Evolutionary conservation across 2,797 vertebrate genomes (phyloP), one percentile per base, ranked within the genome.

Genomic region (Pempheris klunzingeri): DNA sequence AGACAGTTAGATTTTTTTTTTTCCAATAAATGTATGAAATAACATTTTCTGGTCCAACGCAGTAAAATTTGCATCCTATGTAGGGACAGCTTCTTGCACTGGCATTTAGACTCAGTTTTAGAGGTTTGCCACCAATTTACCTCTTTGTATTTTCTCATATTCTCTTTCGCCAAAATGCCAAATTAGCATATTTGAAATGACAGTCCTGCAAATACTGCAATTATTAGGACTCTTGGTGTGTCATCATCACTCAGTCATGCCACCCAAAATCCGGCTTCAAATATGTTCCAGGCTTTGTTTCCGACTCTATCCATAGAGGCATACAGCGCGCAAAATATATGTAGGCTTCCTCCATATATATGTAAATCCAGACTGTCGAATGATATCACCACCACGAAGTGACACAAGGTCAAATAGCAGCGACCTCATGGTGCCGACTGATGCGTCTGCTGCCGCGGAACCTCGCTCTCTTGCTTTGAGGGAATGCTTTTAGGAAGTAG

Each of bases 121-220:
- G 70, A 71, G 82, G 43, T 78, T 89, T 77, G 60, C 38, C 57
- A 10, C 73, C 77, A 74, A 90, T 90, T 91, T 81, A 50, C 66
- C 79, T 88, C 77, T 82, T 80, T 82, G 73, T 79, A 43, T 79
- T 85, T 83, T 59, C 72, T 80, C 46, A 67, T 85, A 85, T 82
- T 75, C 75, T 63, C 74, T 50, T 78, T 53, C 3, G 17, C 46
- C 66, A 82, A 93, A 94, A 93, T 90, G 89, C 74, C 91, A 90
- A 65, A 92, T 93, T 92, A 77, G 77, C 91, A 93, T 93, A 89
- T 85, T 53, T 82, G 30, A 88, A 88, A 81, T 81, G 78, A 87
- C 74, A 75, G 64, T 20, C 57, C 22, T 24, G 26, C 41, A 86
- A 74, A 82, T 77, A 24, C 36, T 76, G 80, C 72, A 71, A 65